Conservation (phyloP, 2,888 invertebrate genomes). For the Pyrrhia umbra region DNA sequence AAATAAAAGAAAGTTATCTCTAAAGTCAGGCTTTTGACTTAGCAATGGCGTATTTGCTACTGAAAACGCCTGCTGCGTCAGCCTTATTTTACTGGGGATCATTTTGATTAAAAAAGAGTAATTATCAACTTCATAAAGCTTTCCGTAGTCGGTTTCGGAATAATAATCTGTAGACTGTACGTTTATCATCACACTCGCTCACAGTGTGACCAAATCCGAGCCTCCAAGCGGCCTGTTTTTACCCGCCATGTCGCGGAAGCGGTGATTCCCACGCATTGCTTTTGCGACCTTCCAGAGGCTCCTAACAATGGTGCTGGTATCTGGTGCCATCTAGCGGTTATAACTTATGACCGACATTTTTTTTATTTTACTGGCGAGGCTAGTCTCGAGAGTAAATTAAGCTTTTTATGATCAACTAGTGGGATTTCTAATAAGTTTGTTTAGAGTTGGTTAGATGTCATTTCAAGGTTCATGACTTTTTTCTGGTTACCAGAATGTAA, state of each 20-base stretch:
- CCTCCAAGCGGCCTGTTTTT: conserved; percentile 45
- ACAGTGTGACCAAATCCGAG: conserved; percentile 15
- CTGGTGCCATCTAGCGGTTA: conserved; percentile 67
- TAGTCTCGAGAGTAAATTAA: conserved; percentile 23
- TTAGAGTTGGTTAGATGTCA: neutral
- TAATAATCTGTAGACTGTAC: neutral
- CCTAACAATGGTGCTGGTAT: conserved; percentile 63
- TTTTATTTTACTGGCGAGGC: conserved; percentile 35
- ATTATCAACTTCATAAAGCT: too few species aligned
- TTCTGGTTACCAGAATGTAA: too few species aligned
- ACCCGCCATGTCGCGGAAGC: conserved; percentile 59
- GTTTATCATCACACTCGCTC: conserved; percentile 18
- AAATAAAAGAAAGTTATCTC: too few species aligned
- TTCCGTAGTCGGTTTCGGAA: neutral
- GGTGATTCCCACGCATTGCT: conserved; percentile 64
- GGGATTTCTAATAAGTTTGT: conserved; percentile 15
- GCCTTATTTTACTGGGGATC: too few species aligned
- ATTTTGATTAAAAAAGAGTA: too few species aligned
- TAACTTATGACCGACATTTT: conserved; percentile 49
- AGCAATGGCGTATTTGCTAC: too few species aligned
- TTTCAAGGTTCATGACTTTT: neutral
- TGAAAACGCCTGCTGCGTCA: too few species aligned
- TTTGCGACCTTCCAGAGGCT: conserved; percentile 47
- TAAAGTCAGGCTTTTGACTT: too few species aligned
- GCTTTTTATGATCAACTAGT: conserved; percentile 26